Base-by-base conservation (phyloP, 2,888 invertebrate species). In the Cactoblastis cactorum region DNA sequence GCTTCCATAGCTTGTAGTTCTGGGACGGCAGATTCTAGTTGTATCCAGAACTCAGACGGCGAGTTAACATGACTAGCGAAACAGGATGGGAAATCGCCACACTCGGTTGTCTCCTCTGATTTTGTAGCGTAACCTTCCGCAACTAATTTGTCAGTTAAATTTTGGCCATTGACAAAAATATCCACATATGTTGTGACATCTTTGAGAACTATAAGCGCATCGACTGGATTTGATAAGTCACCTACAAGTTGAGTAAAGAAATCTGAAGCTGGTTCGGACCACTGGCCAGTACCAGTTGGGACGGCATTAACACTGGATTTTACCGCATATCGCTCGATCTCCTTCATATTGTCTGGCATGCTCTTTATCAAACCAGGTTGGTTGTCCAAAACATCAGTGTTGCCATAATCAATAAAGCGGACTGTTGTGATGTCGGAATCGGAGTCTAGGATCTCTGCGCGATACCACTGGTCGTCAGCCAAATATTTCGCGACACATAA, bases 381-480 rank as follows among this genome's bases (percentile, higher is more conserved):
- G 56, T 93, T 94, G 41, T 93, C 91, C 0, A 95, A 86, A 0
- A 94, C 92, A 62, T 95, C 95, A 0, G 95, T 95, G 66, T 95
- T 95, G 8, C 95, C 95, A 63, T 92, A 95, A 71, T 96, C 96
- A 11, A 95, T 91, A 63, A 95, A 95, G 28, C 94, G 91, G 0
- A 95, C 92, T 0, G 94, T 95, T 8, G 93, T 95, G 34, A 95
- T 93, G 56, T 95, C 95, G 4, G 92, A 90, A 56, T 94, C 94
- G 0, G 94, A 92, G 71, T 96, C 96, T 35, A 97, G 91, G 6
- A 98, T 94, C 70, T 93, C 93, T 0, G 97, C 98, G 52, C 98
- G 92, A 77, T 98, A 98, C 98, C 98, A 99, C 57, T 92, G 92
- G 35, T 94, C 94, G 71, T 98, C 97, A 1, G 92, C 93, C 0